phyloP scores from a whole-genome alignment of 2,888 invertebrate genomes.

The Bruchidius siliquastri region DNA sequence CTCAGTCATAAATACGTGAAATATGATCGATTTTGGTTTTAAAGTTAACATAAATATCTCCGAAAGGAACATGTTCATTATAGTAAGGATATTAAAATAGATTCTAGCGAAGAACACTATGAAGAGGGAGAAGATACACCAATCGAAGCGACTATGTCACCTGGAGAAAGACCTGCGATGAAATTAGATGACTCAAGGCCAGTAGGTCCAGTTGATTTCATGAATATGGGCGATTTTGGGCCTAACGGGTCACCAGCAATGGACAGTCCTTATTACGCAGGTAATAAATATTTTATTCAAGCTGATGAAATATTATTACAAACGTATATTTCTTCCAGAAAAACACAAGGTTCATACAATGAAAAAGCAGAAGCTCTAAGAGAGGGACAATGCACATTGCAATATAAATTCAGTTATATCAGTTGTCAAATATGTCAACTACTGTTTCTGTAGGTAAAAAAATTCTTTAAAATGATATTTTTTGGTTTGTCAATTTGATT shows the following conservation, averaged over 20 bases:
- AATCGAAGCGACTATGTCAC: constrained; percentile 6
- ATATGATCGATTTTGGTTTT: too few species aligned
- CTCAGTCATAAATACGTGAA: too few species aligned
- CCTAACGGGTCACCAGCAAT: constrained; percentile 1
- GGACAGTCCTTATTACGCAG: not conserved
- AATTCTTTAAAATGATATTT: too few species aligned
- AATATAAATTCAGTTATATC: too few species aligned
- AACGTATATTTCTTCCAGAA: not conserved
- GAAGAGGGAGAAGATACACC: constrained; percentile 9
- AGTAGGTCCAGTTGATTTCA: constrained; percentile 7
- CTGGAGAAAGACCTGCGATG: not conserved
- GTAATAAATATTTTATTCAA: too few species aligned
- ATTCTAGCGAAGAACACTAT: constrained; percentile 4
- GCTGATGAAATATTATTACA: too few species aligned
- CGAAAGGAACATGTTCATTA: not conserved
- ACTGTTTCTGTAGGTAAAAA: too few species aligned
- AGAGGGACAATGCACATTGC: not conserved
- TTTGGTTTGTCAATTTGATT: too few species aligned
- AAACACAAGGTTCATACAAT: not conserved
- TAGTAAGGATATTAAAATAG: not conserved
- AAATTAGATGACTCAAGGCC: constrained; percentile 4
- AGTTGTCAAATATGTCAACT: too few species aligned
- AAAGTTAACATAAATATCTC: too few species aligned
- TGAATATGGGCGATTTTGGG: constrained; percentile 7
- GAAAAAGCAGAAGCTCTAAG: not conserved